Base-by-base conservation (phyloP, 2,113 vertebrate genomes). In the Psilopsiagon aymara region DNA sequence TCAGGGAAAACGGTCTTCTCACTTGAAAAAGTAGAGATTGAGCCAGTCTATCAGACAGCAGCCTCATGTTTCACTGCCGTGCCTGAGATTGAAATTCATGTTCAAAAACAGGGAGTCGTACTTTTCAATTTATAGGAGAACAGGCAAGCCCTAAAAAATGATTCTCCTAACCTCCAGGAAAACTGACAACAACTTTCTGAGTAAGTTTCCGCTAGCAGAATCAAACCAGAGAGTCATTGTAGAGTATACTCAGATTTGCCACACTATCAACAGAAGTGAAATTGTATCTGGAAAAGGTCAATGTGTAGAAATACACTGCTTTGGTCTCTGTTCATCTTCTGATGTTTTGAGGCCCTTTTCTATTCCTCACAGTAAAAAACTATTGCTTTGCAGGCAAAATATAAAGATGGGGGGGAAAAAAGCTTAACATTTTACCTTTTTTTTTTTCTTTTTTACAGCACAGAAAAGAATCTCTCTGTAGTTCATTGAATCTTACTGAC, bases 271-370 rank as follows among this genome's bases (percentile, higher is more conserved):
- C 66, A 85, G 75, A 86, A 81, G 43, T 67, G 68, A 90, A 92
- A 88, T 64, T 69, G 64, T 86, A 59, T 88, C 86, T 95, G 81
- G 73, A 78, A 92, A 75, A 82, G 52, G 70, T 81, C 55, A 44
- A 5, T 19, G 24, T 4, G 2, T 85, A 73, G 74, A 88, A 82
- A 73, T 80, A 44, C 37, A 29, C 49, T 31, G 35, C 8, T 52
- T 44, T 69, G 44, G 57, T 76, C 75, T 69, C 53, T 47, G 24
- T 76, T 80, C 46, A 33, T 82, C 66, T 83, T 74, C 24, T 79
- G 41, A 55, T 70, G 44, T 57, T 80, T 80, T 82, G 75, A 77
- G 31, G 24, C 64, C 51, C n/a, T 92, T 80, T 85, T 88, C 57
- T 39, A 0, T 69, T 88, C 7, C 68, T 31, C 28, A 59, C 64